phyloP scores from a whole-genome alignment of 2,113 vertebrate genomes.

The Coturnix japonica region DNA sequence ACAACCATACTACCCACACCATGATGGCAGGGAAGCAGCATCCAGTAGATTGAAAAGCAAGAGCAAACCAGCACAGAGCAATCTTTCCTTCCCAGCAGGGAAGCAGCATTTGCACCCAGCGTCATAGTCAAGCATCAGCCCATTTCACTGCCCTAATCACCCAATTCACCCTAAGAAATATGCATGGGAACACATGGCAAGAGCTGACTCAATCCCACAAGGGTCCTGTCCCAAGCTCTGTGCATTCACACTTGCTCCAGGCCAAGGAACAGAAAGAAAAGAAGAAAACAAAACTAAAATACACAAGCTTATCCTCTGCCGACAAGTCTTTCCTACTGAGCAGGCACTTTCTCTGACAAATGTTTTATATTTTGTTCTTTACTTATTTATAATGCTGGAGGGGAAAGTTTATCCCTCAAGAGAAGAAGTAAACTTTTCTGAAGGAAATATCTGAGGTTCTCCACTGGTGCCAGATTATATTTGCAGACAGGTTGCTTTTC shows the following conservation, averaged over 20 bases:
- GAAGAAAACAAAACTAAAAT: conserved; percentile 11
- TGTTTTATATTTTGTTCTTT: conserved; percentile 20
- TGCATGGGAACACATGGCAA: accelerated
- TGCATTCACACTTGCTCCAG: accelerated
- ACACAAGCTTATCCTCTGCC: not conserved
- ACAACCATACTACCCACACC: not conserved
- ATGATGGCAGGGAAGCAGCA: not conserved
- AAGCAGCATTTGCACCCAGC: not conserved
- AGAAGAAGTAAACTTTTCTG: not conserved
- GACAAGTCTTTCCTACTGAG: conserved; percentile 30
- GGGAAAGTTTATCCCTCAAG: conserved; percentile 24
- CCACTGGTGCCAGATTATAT: not conserved
- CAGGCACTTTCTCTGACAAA: conserved; percentile 55
- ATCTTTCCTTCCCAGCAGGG: not conserved
- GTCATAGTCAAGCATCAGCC: not conserved
- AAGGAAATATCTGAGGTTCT: conserved; percentile 13
- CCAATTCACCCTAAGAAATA: not conserved
- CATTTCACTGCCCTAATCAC: not conserved
- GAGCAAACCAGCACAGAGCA: not conserved
- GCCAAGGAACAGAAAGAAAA: not conserved
- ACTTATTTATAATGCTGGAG: conserved; percentile 57
- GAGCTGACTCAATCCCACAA: not conserved
- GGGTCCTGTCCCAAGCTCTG: not conserved
- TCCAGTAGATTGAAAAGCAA: not conserved
- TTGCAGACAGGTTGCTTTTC: conserved; percentile 24